A percentile compares a stretch with the other conserved stretches of the same genome.
Conservation (phyloP, 2,113 vertebrate species). For the Cavia aperea region DNA sequence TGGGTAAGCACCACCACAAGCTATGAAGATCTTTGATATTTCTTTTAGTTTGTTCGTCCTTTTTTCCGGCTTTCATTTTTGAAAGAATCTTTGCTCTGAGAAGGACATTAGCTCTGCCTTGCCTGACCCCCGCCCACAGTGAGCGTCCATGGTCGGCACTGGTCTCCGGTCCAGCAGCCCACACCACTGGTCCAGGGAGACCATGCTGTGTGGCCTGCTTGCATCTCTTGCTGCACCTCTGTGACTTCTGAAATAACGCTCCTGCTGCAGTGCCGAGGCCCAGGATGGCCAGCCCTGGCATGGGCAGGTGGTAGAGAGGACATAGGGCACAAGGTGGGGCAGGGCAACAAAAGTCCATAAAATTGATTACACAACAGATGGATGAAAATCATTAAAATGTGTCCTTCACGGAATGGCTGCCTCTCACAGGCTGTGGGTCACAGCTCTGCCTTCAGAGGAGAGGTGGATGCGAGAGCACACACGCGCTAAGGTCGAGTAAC, state of each 20-base stretch:
- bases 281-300: no score
- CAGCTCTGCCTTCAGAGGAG: background rate
- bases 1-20: background rate
- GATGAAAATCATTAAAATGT: accelerated
- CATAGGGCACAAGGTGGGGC: accelerated
- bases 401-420: no score
- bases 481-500: no score
- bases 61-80: background rate
- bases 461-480: no score
- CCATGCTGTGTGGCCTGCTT: accelerated
- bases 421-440: background rate
- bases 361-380: background rate
- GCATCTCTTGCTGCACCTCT: background rate
- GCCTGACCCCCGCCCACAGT: background rate
- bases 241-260: background rate
- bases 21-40: background rate
- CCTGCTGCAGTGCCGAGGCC: background rate
- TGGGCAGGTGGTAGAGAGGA: no score
- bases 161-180: background rate
- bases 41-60: background rate
- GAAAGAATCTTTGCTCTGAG: background rate
- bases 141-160: background rate
- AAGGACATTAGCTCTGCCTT: background rate
- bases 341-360: background rate
- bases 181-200: no score